These are phyloP conservation scores for Sarcophaga peregrina DNA, from an alignment of 1,140 invertebrate species.

Conservation along the genomic window DNA sequence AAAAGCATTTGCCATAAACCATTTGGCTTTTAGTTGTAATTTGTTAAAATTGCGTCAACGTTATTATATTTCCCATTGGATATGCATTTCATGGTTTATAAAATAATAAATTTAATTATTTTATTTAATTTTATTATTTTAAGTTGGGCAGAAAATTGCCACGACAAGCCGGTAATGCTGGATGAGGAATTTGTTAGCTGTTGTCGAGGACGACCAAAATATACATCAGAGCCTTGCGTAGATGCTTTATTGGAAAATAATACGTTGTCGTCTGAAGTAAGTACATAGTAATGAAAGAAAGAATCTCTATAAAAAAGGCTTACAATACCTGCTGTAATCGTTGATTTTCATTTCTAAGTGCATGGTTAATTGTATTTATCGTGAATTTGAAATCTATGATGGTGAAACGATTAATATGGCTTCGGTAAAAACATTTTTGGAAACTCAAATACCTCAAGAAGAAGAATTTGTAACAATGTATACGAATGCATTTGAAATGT, in stretches of 20 bases:
- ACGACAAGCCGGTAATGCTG: neutral
- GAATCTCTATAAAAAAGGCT: neutral
- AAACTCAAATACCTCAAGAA: neutral
- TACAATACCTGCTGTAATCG: neutral
- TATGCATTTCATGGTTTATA: too few relatives aligned
- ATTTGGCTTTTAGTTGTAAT: neutral
- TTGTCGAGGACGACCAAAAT: neutral
- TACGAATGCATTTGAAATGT: slow-evolving; percentile 16
- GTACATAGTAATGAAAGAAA: neutral
- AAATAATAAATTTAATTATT: too few relatives aligned
- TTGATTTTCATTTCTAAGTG: neutral
- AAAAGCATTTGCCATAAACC: neutral
- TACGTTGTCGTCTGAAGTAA: slow-evolving; percentile 11
- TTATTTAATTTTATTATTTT: neutral
- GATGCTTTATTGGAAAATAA: slow-evolving; percentile 11
- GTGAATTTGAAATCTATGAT: slow-evolving; percentile 30
- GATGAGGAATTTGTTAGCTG: neutral
- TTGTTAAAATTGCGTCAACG: neutral
- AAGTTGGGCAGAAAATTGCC: neutral
- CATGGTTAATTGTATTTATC: slow-evolving; percentile 17
- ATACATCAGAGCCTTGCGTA: slow-evolving; percentile 13
- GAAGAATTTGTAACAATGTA: neutral
- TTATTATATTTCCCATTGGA: too few relatives aligned
- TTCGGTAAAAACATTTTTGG: neutral
- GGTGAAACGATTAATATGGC: neutral